Evolutionary conservation across 2,888 invertebrate species (phyloP), one percentile per base, ranked within the genome.

Genomic region (Drosophila neonasuta): DNA sequence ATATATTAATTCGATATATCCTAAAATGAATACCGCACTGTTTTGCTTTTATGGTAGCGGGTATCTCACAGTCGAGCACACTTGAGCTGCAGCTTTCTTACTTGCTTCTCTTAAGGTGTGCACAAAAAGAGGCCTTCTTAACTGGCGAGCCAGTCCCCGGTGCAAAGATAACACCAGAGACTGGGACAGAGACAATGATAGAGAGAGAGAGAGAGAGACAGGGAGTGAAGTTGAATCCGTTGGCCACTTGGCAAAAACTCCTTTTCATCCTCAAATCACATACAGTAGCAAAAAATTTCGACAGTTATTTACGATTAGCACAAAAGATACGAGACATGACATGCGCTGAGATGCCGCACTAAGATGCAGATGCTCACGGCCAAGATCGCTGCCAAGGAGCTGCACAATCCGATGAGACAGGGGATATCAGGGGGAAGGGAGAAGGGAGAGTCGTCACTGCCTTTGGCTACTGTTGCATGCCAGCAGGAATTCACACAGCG

Each of bases 221-320:
- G 63, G 34, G 46, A 46, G 44, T 55, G 59, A 61, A 52, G 46
- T 55, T 58, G 55, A 59, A 68, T 67, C 60, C 60, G 42, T 59
- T 77, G 76, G 61, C 62, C 77, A 76, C 61, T 82, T 68, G 77
- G 80, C 63, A 71, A 71, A 71, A 74, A 68, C 81, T 79, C 68
- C 80, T 85, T 72, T 73, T 68, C 77, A 77, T 79, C 72, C 77
- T 75, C 78, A 87, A 87, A 87, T 81, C 81, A 85, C 87, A 83
- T 80, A 83, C 83, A 86, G 83, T 83, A 83, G 83, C 83, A 83
- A 86, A 80, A 87, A 87, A 87, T 83, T 83, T 83, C 83, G 87
- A 83, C 83, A 87, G 83, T 83, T 83, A 87, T 83, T 87, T 83
- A 83, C 83, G 83, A 83, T 81, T 81, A 81, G 81, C 81, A 81